These are phyloP conservation scores for Vanessa tameamea DNA, from an alignment of 1,140 invertebrate species.

Conservation along the genomic window DNA sequence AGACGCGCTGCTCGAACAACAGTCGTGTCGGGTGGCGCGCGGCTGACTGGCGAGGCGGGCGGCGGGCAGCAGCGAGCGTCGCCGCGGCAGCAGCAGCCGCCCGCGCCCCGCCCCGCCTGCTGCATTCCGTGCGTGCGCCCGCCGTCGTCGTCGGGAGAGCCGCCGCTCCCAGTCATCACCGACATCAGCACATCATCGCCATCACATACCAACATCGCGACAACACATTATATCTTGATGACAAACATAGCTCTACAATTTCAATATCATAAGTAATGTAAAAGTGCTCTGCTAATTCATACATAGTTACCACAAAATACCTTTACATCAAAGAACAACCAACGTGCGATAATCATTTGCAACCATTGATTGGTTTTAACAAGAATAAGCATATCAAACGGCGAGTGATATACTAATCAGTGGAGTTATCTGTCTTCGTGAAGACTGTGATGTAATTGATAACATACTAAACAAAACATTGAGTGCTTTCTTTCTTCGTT, in stretches of 20 bases:
- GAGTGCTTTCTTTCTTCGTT: background rate
- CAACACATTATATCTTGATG: background rate
- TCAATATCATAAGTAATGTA: background rate
- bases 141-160: constrained; percentile 63
- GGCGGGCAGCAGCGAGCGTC: constrained; percentile 63
- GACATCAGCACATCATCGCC: constrained; percentile 52
- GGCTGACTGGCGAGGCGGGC: constrained; percentile 67
- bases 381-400: constrained; percentile 3
- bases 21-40: constrained; percentile 71
- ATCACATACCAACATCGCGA: constrained; percentile 1
- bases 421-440: constrained; percentile 1
- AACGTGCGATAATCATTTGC: background rate
- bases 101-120: constrained; percentile 62
- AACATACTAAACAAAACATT: constrained; percentile 7
- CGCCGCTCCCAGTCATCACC: constrained; percentile 49
- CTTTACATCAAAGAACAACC: background rate
- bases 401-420: constrained; percentile 1
- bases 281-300: too few relatives aligned
- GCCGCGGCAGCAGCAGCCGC: constrained; percentile 68
- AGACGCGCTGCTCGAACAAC: constrained; percentile 57
- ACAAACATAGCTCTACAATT: background rate
- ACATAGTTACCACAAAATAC: background rate
- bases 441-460: constrained; percentile 4
- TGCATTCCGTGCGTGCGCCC: constrained; percentile 69
- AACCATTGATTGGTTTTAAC: background rate